Percentiles rank a stretch among this genome's conserved stretches.
Conservation (phyloP, 1,140 invertebrate species). For the Aphis craccivora region DNA sequence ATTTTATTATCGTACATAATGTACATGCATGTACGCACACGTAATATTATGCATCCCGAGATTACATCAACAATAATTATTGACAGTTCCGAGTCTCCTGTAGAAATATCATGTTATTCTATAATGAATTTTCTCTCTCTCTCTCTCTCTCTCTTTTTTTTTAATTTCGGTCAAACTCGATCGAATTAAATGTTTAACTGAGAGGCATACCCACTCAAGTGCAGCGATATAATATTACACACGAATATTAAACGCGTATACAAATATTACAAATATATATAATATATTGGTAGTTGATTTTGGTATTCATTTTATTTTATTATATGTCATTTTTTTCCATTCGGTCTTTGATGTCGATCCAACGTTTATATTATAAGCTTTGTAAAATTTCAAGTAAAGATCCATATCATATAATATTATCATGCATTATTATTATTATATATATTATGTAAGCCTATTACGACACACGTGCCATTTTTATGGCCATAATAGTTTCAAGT, state of each 20-base stretch:
- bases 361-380: not conserved
- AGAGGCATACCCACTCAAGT: not conserved
- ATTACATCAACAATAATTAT: not conserved
- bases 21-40: too few relatives aligned
- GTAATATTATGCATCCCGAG: not conserved
- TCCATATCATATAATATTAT: not conserved
- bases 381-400: not conserved
- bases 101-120: not conserved
- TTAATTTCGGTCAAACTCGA: not conserved
- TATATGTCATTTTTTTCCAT: not conserved
- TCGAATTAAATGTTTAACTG: not conserved
- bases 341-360: not conserved
- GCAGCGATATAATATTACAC: not conserved
- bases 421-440: not conserved
- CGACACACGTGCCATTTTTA: not conserved
- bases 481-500: not conserved
- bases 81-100: not conserved
- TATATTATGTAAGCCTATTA: not conserved
- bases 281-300: not conserved
- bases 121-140: too few relatives aligned
- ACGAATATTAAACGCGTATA: not conserved
- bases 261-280: not conserved
- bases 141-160: too few relatives aligned
- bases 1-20: not conserved
- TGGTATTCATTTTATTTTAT: not conserved